Conservation (phyloP, 1,140 invertebrate genomes). For the Samia ricini region DNA sequence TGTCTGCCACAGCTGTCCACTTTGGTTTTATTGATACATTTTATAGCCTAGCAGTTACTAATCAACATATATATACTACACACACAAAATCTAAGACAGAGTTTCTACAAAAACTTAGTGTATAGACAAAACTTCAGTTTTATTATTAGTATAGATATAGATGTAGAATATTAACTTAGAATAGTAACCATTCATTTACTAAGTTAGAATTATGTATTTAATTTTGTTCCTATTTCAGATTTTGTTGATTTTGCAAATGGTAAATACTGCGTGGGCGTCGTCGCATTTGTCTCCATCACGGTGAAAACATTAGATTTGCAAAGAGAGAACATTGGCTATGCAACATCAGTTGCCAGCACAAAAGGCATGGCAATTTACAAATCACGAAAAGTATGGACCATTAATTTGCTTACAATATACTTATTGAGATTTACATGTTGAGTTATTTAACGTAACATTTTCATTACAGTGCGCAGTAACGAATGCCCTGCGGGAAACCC, state of each 20-base stretch:
- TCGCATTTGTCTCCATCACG: constrained; percentile 63
- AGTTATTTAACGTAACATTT: not conserved
- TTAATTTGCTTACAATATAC: constrained; percentile 1
- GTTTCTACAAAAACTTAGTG: not conserved
- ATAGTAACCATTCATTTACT: not conserved
- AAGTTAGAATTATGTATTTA: not conserved
- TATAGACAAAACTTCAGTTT: too few species aligned
- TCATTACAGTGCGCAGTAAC: constrained; percentile 66
- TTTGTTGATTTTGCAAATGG: constrained; percentile 64
- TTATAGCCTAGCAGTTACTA: too few species aligned
- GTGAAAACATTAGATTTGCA: constrained; percentile 66
- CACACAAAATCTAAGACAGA: too few species aligned
- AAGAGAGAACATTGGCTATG: constrained; percentile 73
- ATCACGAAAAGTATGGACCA: constrained; percentile 60
- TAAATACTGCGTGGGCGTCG: constrained; percentile 66
- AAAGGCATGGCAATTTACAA: constrained; percentile 71
- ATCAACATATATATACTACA: too few species aligned
- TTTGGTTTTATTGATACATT: too few species aligned
- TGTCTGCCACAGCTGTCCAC: too few species aligned
- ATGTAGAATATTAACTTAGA: too few species aligned
- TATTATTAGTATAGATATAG: too few species aligned
- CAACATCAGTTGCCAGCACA: constrained; percentile 45
- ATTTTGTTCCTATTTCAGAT: constrained; percentile 40
- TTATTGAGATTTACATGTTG: not conserved
- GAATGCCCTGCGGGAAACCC: constrained; percentile 67